Evolutionary conservation across 2,113 vertebrate species (phyloP).

Genomic region (Lampris megalopsis): DNA sequence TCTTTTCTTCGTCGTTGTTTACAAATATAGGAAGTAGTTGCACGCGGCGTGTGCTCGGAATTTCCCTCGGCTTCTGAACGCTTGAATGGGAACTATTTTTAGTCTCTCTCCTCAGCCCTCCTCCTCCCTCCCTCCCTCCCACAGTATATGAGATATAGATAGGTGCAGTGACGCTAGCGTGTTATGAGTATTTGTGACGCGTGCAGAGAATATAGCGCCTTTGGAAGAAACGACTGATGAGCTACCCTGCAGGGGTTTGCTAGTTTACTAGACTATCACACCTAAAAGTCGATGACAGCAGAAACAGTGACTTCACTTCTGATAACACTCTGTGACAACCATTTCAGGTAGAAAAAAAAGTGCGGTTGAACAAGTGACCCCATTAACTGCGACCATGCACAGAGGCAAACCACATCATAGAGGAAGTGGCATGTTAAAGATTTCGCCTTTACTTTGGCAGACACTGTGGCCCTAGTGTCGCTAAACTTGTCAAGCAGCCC

Average conservation of each 20-base stretch:
- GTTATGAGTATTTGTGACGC: too few relatives aligned
- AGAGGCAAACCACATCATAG: too few relatives aligned
- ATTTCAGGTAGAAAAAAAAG: slow-evolving; percentile 5
- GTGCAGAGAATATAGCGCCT: too few relatives aligned
- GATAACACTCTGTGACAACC: not conserved
- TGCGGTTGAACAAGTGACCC: not conserved
- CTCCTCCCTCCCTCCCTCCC: not conserved
- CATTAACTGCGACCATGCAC: too few relatives aligned
- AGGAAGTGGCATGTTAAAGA: too few relatives aligned
- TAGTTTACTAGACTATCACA: too few relatives aligned
- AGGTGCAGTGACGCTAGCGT: too few relatives aligned
- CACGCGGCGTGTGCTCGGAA: not conserved
- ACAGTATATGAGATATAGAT: too few relatives aligned
- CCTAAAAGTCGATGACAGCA: not conserved
- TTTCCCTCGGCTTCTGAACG: not conserved
- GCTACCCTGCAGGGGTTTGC: too few relatives aligned
- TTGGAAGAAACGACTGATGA: too few relatives aligned
- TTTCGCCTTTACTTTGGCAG: not conserved
- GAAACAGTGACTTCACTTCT: slow-evolving; percentile 42
- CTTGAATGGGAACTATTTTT: too few relatives aligned
- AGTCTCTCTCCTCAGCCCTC: not conserved
- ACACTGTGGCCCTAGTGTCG: slow-evolving; percentile 15
- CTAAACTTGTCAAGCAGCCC: not conserved
- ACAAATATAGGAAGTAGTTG: not conserved
- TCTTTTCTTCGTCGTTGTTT: not conserved